phyloP scores from a whole-genome alignment of 1,140 invertebrate species.

The Drosophila bipectinata region DNA sequence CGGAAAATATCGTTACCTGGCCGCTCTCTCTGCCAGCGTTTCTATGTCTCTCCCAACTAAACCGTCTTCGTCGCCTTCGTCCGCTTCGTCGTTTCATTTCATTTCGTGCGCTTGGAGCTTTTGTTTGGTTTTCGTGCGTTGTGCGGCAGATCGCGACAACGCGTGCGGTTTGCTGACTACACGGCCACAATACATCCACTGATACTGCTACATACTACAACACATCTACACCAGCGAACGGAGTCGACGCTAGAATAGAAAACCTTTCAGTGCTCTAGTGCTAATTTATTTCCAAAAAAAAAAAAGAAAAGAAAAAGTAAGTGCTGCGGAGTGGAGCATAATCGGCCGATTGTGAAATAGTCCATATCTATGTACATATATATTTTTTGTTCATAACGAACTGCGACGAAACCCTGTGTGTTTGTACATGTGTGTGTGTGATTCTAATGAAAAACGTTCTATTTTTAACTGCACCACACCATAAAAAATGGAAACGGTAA shows the following conservation, averaged over 20 bases:
- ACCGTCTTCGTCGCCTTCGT: conserved; percentile 3
- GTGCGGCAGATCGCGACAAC: conserved; percentile 74
- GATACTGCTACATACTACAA: conserved; percentile 9
- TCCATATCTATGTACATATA: conserved; percentile 37
- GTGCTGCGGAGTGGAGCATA: conserved; percentile 36
- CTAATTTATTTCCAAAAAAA: conserved; percentile 49
- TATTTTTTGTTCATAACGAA: conserved; percentile 18
- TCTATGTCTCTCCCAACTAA: not conserved
- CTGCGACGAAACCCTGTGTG: not conserved
- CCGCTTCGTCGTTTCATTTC: conserved; percentile 67
- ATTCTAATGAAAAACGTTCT: conserved; percentile 74
- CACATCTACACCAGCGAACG: conserved; percentile 25
- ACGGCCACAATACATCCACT: not conserved
- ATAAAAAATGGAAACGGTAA: conserved; percentile 54
- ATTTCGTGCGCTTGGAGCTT: conserved; percentile 74
- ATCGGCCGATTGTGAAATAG: conserved; percentile 61
- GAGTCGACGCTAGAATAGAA: conserved; percentile 42
- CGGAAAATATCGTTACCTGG: not conserved
- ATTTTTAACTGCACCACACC: conserved; percentile 68
- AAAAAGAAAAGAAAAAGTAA: conserved; percentile 32
- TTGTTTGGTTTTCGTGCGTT: conserved; percentile 77
- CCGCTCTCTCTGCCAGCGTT: not conserved
- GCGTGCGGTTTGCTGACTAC: conserved; percentile 64
- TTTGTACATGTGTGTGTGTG: conserved; percentile 23
- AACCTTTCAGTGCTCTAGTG: conserved; percentile 54